A percentile compares a stretch with the other conserved stretches of the same genome.
Conservation (phyloP, 2,797 vertebrate genomes). For the Distichodus sexfasciatus region DNA sequence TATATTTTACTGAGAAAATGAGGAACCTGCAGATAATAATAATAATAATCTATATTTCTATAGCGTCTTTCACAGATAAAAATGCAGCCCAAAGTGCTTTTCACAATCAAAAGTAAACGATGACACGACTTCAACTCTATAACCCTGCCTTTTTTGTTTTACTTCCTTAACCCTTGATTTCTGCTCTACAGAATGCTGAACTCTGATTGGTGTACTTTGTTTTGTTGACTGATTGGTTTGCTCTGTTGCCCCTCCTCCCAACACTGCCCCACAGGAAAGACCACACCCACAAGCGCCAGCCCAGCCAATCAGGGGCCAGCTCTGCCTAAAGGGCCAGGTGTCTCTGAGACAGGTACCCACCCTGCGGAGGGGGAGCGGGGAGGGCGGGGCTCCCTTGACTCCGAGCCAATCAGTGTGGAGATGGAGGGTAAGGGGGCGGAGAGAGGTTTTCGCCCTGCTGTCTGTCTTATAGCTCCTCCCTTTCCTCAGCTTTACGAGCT, state of each 20-base stretch:
- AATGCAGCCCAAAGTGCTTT: no score
- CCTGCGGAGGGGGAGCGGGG: constrained; percentile 76
- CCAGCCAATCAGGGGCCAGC: constrained; percentile 74
- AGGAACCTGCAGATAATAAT: no score
- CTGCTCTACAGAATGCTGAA: no score
- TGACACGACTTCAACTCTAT: no score
- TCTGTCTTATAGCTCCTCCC: constrained; percentile 46
- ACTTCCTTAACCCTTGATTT: no score
- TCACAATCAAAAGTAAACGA: no score
- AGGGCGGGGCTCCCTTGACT: constrained; percentile 80
- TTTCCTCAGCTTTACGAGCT: constrained; percentile 37
- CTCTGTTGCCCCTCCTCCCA: constrained; percentile 70
- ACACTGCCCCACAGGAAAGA: constrained; percentile 77
- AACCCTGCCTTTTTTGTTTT: no score
- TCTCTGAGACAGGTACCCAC: constrained; percentile 80
- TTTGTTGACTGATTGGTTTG: constrained; percentile 77
- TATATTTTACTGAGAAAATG: no score
- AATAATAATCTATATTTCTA: no score
- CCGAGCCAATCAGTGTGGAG: constrained; percentile 85
- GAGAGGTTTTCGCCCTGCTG: constrained; percentile 43
- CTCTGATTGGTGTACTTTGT: constrained; percentile 30
- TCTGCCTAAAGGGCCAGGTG: constrained; percentile 79
- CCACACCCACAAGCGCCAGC: constrained; percentile 76
- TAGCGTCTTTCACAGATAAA: no score
- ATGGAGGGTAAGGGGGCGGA: constrained; percentile 86